phyloP scores from a whole-genome alignment of 2,797 vertebrate genomes.

The Spondyliosoma cantharus region DNA sequence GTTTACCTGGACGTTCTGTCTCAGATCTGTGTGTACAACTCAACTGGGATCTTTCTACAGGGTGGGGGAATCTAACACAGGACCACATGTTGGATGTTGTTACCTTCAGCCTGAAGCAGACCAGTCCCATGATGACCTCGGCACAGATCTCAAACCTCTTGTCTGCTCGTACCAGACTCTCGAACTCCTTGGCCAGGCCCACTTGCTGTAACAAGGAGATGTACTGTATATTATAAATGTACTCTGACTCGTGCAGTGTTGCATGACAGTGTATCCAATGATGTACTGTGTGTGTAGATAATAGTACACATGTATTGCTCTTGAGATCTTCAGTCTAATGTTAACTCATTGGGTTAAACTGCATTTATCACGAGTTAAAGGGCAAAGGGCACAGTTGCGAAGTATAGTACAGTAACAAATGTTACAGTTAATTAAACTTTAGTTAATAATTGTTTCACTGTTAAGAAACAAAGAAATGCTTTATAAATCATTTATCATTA shows the following conservation, averaged over 20 bases:
- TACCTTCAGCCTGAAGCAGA: constrained; percentile 98
- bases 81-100: neutral
- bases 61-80: neutral
- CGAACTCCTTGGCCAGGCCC: constrained; percentile 90
- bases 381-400: neutral
- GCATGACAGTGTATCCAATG: neutral
- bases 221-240: neutral
- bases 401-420: neutral
- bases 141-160: constrained; percentile 93
- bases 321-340: neutral
- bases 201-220: constrained; percentile 86
- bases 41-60: neutral
- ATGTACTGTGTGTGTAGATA: neutral
- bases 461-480: too few species aligned
- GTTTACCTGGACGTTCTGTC: neutral
- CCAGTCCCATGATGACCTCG: constrained; percentile 91
- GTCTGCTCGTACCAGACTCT: constrained; percentile 88
- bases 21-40: neutral
- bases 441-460: too few species aligned
- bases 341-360: neutral
- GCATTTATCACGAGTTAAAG: neutral
- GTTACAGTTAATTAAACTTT: too few species aligned
- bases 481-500: too few species aligned
- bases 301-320: neutral
- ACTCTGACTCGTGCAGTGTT: neutral